Evolutionary conservation across 2,113 vertebrate genomes (phyloP).

Genomic region (Sus scrofa): T2T-Sscrofa CM000817.6:90380501-90381000

Average conservation of each 20-base stretch:
- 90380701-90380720: background rate
- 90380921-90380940: background rate
- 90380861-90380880: too few relatives aligned
- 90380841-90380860: too few relatives aligned
- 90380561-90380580: background rate
- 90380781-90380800: background rate
- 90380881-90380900: background rate
- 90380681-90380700: background rate
- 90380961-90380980: background rate
- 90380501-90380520: background rate
- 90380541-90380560: background rate
- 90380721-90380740: background rate
- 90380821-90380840: too few relatives aligned
- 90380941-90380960: background rate
- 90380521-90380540: background rate
- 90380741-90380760: background rate
- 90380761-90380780: background rate
- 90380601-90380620: background rate
- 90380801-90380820: too few relatives aligned
- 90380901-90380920: background rate
- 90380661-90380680: constrained; percentile 1
- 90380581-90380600: background rate
- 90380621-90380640: background rate
- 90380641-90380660: background rate
- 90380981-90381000: background rate